Evolutionary conservation across 2,797 vertebrate genomes (phyloP).

Genomic region (Trematomus bernacchii): DNA sequence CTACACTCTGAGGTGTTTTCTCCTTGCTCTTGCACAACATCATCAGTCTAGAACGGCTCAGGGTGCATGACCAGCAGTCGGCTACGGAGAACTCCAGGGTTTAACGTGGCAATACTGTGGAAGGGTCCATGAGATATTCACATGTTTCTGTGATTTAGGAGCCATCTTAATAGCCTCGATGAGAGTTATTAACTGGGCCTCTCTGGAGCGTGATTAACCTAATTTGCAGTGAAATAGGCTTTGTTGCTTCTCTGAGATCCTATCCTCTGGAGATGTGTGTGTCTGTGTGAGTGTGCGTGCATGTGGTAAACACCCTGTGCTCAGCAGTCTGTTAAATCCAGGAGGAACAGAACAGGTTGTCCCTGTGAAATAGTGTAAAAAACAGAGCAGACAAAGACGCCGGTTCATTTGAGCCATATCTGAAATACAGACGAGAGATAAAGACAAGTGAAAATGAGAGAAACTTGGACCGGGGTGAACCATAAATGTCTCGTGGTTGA

Average conservation of each 20-base stretch:
- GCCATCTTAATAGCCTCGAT: constrained; percentile 79
- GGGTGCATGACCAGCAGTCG: constrained; percentile 12
- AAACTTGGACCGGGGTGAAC: constrained; percentile 5
- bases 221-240: constrained; percentile 82
- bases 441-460: not conserved
- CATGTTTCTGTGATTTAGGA: constrained; percentile 77
- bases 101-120: constrained; percentile 38
- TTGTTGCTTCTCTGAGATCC: constrained; percentile 76
- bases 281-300: constrained; percentile 19
- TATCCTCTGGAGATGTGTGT: constrained; percentile 66
- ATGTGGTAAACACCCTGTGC: constrained; percentile 64
- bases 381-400: constrained; percentile 29
- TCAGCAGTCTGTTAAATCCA: constrained; percentile 70
- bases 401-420: not conserved
- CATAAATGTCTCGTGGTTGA: constrained; percentile 24
- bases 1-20: constrained; percentile 17
- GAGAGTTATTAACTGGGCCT: constrained; percentile 82
- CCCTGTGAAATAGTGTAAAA: constrained; percentile 51
- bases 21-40: constrained; percentile 13
- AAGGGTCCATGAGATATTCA: constrained; percentile 65
- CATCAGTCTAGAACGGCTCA: constrained; percentile 18
- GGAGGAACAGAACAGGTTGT: constrained; percentile 68
- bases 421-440: not conserved
- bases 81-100: constrained; percentile 22
- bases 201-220: constrained; percentile 83